Evolutionary conservation across 2,113 vertebrate genomes (phyloP).

Genomic region (Sturnus vulgaris): DNA sequence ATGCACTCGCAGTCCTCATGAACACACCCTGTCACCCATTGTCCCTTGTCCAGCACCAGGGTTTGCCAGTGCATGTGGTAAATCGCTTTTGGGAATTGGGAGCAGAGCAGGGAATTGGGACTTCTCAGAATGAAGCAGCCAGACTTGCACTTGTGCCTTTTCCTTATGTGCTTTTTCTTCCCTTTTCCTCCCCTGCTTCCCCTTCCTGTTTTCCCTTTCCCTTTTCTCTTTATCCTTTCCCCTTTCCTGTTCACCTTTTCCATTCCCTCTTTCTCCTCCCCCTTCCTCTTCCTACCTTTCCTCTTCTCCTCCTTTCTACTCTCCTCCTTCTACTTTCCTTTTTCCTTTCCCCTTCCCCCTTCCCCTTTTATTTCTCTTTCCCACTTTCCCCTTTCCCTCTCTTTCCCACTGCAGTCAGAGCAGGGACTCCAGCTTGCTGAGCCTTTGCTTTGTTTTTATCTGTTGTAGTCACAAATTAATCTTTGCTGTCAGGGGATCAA

Average conservation of each 20-base stretch:
- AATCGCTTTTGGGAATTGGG: background rate
- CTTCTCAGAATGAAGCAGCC: background rate
- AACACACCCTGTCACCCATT: background rate
- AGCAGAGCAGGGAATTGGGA: background rate
- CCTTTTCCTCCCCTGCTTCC: fast-evolving
- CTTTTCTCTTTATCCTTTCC: background rate
- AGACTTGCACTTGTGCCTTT: background rate
- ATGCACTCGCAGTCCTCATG: fast-evolving
- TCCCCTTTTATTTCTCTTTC: background rate
- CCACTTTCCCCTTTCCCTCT: too few relatives aligned
- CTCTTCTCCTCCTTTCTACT: fast-evolving
- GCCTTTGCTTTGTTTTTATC: background rate
- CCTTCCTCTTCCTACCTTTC: fast-evolving
- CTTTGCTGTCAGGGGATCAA: constrained; percentile 34
- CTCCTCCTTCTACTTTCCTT: background rate
- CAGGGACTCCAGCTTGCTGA: background rate
- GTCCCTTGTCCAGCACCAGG: fast-evolving
- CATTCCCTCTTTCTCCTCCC: fast-evolving
- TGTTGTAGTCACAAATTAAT: constrained; percentile 44
- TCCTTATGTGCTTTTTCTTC: background rate
- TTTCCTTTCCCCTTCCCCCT: background rate
- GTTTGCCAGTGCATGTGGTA: background rate
- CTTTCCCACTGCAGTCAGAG: background rate
- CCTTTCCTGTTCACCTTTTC: background rate
- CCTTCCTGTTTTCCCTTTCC: background rate